A percentile compares a stretch with the other conserved stretches of the same genome.
Conservation (phyloP, 2,797 vertebrate species). For the Capromys pilorides region DNA sequence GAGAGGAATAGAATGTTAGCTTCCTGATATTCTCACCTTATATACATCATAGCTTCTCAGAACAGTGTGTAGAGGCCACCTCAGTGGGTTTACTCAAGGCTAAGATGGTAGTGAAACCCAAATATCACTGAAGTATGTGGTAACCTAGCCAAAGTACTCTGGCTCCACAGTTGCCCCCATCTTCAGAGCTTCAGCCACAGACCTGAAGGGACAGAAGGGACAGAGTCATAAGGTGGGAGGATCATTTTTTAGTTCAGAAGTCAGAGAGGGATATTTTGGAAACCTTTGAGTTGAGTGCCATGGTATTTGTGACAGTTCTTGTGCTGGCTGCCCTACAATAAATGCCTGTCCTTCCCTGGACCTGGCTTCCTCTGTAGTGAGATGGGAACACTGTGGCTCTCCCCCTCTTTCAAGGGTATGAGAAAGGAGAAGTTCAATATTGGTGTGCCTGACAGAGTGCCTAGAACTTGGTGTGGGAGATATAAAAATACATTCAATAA, state of each 20-base stretch:
- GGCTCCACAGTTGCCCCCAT: slow-evolving; percentile 92
- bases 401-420: neutral
- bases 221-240: neutral
- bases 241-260: neutral
- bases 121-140: slow-evolving; percentile 88
- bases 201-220: slow-evolving; percentile 83
- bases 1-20: neutral
- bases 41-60: slow-evolving; percentile 93
- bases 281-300: neutral
- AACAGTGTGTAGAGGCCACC: slow-evolving; percentile 93
- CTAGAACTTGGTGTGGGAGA: neutral
- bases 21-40: slow-evolving; percentile 87
- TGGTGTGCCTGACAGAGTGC: neutral
- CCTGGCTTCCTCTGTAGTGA: neutral
- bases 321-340: neutral
- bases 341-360: neutral
- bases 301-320: neutral
- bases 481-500: neutral
- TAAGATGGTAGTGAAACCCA: slow-evolving; percentile 93
- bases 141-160: slow-evolving; percentile 95
- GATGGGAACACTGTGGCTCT: no score
- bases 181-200: slow-evolving; percentile 94
- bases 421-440: neutral
- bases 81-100: slow-evolving; percentile 95
- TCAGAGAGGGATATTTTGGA: neutral